A percentile compares a stretch with the other conserved stretches of the same genome.
phyloP scores from a whole-genome alignment of 2,113 vertebrate species.

The Oceanodroma tethys region DNA sequence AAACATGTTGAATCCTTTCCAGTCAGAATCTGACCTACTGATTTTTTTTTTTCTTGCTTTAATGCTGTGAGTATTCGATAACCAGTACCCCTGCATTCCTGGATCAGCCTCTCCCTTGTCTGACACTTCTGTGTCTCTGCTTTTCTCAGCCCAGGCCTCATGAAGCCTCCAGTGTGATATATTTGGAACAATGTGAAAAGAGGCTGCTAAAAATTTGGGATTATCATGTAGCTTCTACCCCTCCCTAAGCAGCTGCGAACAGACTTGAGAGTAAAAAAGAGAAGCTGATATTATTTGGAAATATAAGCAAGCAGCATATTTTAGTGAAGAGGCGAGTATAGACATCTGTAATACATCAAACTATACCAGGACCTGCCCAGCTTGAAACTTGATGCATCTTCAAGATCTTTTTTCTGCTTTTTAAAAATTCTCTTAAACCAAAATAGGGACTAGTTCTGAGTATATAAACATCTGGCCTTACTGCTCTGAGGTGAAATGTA shows the following conservation, averaged over 20 bases:
- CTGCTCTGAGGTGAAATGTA: not conserved
- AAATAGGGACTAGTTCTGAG: not conserved
- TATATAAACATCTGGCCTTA: not conserved
- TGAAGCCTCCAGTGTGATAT: not conserved
- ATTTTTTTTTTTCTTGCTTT: not conserved
- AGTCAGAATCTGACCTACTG: not conserved
- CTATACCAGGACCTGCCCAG: not conserved
- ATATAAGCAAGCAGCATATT: not conserved
- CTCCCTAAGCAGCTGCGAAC: not conserved
- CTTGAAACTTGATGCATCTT: not conserved
- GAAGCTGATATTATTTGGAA: not conserved
- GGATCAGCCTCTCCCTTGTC: not conserved
- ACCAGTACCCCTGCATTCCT: not conserved
- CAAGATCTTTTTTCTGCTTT: not conserved
- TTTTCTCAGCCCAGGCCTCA: not conserved
- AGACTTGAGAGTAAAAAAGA: not conserved
- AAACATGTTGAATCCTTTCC: not conserved
- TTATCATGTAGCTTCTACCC: not conserved
- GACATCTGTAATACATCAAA: not conserved
- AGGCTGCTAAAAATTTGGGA: not conserved
- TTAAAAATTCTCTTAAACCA: not conserved
- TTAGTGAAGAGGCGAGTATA: not conserved
- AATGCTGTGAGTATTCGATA: not conserved
- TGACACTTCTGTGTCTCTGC: not conserved
- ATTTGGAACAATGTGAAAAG: not conserved